phyloP scores from a whole-genome alignment of 2,888 invertebrate species.

The Leptogaster cylindrica region DNA sequence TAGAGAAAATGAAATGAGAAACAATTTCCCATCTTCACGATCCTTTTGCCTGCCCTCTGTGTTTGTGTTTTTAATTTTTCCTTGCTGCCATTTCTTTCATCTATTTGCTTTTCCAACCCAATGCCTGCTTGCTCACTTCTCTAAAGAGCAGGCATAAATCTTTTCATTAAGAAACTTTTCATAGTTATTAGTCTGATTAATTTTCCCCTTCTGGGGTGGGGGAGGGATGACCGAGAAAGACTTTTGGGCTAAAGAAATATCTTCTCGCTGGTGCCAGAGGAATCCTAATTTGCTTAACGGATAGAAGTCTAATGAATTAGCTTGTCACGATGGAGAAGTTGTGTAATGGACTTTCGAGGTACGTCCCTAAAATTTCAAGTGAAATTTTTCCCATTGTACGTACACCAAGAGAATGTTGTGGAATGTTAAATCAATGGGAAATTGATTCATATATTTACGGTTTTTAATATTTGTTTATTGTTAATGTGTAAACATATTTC shows the following conservation, averaged over 20 bases:
- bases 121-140: slow-evolving; percentile 1
- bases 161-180: slow-evolving; percentile 63
- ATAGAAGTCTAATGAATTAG: slow-evolving; percentile 32
- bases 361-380: no score
- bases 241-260: slow-evolving; percentile 17
- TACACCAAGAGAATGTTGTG: no score
- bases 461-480: no score
- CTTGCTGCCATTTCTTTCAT: slow-evolving; percentile 2
- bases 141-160: slow-evolving; percentile 56
- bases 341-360: neutral
- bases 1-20: slow-evolving; percentile 31
- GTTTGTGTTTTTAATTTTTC: slow-evolving; percentile 39
- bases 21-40: slow-evolving; percentile 27
- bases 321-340: slow-evolving; percentile 4
- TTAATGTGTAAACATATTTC: no score
- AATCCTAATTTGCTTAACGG: slow-evolving; percentile 29
- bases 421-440: no score
- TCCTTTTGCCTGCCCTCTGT: slow-evolving; percentile 4
- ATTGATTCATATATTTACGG: no score
- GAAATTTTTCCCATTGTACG: no score
- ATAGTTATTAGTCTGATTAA: slow-evolving; percentile 63
- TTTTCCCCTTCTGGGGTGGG: slow-evolving; percentile 58
- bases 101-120: neutral
- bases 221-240: slow-evolving; percentile 41
- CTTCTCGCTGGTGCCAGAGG: slow-evolving; percentile 33